A percentile compares a stretch with the other conserved stretches of the same genome.
Conservation (phyloP, 2,113 vertebrate genomes). For the Ploceus nigricollis region DNA sequence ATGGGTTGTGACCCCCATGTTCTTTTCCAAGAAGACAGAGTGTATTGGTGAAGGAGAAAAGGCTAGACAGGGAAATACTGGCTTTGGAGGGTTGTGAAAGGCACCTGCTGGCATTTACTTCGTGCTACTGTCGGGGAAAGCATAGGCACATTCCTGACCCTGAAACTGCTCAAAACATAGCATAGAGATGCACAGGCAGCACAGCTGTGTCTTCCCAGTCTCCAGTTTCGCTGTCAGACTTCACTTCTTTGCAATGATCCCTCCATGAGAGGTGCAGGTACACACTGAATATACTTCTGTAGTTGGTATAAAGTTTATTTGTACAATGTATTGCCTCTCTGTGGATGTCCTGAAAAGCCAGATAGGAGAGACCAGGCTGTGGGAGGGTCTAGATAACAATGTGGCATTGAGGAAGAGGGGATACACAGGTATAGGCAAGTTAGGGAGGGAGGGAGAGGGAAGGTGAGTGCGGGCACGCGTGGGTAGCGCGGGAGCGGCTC, state of each 20-base stretch:
- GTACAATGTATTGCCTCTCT: not conserved
- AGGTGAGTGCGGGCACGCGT: not conserved
- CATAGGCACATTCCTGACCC: not conserved
- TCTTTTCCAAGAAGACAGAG: not conserved
- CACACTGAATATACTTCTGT: not conserved
- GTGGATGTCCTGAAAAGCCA: not conserved
- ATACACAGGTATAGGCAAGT: accelerated
- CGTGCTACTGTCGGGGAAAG: not conserved
- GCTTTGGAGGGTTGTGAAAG: not conserved
- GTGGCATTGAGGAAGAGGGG: not conserved
- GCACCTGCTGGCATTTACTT: not conserved
- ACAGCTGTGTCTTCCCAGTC: not conserved
- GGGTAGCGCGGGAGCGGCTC: not conserved
- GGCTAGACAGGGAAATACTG: not conserved
- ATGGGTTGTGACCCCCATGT: not conserved
- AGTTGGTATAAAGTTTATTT: not conserved
- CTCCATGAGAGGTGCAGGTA: no score
- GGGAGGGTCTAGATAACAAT: not conserved
- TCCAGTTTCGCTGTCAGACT: not conserved
- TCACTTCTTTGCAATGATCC: not conserved
- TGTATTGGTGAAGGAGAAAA: not conserved
- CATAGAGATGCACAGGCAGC: accelerated
- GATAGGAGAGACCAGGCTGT: not conserved
- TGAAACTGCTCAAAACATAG: not conserved
- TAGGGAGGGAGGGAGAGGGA: not conserved